phyloP scores from a whole-genome alignment of 2,113 vertebrate genomes.

The Siniperca chuatsi region DNA sequence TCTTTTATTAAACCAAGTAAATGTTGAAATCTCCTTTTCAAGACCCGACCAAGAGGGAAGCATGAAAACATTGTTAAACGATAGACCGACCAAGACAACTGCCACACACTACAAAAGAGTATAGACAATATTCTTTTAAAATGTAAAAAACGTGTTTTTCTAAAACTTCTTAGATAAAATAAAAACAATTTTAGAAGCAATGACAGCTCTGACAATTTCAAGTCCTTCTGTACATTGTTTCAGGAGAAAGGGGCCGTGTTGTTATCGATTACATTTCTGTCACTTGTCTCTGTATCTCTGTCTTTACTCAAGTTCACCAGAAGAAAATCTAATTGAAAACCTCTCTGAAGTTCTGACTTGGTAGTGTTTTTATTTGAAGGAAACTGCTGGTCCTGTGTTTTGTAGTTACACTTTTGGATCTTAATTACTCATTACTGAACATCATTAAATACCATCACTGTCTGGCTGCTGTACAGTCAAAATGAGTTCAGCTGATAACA shows the following conservation, averaged over 20 bases:
- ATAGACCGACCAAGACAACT: neutral
- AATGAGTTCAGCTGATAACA: slow-evolving; percentile 28
- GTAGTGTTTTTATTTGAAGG: neutral
- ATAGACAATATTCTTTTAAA: neutral
- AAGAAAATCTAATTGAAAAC: neutral
- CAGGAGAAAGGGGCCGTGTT: neutral
- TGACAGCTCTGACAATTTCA: neutral
- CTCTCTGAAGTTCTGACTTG: neutral
- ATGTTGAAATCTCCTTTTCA: neutral
- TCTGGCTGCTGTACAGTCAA: slow-evolving; percentile 7
- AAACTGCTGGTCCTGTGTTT: neutral
- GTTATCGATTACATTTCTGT: neutral
- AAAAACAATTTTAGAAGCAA: neutral
- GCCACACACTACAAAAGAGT: too few species aligned
- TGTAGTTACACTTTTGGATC: neutral
- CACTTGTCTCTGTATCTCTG: neutral
- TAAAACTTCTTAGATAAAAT: neutral
- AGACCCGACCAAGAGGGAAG: neutral
- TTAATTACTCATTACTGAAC: neutral
- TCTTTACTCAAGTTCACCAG: too few species aligned
- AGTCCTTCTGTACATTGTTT: neutral
- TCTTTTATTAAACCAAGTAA: neutral
- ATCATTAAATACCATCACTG: neutral
- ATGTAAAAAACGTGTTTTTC: neutral
- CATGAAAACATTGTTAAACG: neutral